Evolutionary conservation across 2,113 vertebrate species (phyloP), one percentile per base, ranked within the genome.

Genomic region (Ophiodon elongatus): DNA sequence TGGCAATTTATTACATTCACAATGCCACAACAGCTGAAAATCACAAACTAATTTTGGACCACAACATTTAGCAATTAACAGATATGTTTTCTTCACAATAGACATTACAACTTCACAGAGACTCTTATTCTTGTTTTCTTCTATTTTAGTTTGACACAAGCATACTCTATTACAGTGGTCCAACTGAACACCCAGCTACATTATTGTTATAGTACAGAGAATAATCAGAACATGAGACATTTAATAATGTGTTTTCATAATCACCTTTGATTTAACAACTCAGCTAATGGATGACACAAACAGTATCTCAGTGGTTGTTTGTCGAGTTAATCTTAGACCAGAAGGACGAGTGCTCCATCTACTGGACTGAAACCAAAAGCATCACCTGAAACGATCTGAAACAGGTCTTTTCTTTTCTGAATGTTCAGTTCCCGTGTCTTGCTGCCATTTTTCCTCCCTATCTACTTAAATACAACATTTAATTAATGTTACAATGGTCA

Each of bases 301-400:
- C 57, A 1, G 14, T 27, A 13, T 8, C 27, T 59, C 57, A 17
- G 56, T 23, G 31, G 19, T 6, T 23, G 31, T 63, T 35, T 23
- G 60, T 37, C 4, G 60, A 31, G 10, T 14, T 33, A 9, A 37
- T 37, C 29, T 4, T 3, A 5, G 19, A 23, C 5, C 52, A 52
- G 21, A 56, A 11, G 62, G 39, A n/a, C 4, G 4, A 75, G 45
- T 35, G 47, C 59, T 27, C 73, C 57, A 71, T 33, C 73, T 71
- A 19, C 73, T 76, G 80, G 57, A 29, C 21, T 41, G 43, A 66
- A 33, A 56, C 23, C 1, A 9, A 8, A 10, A 59, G 10, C n/a
- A 63, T 35, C 43, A 27, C 9, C 6, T 31, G 23, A 60, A 31
- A 59, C 56, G 10, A 27, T 17, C 27, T 8, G 57, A 57, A 57